Evolutionary conservation across 2,888 invertebrate species (phyloP).

Genomic region (Spisula subtruncata): DNA sequence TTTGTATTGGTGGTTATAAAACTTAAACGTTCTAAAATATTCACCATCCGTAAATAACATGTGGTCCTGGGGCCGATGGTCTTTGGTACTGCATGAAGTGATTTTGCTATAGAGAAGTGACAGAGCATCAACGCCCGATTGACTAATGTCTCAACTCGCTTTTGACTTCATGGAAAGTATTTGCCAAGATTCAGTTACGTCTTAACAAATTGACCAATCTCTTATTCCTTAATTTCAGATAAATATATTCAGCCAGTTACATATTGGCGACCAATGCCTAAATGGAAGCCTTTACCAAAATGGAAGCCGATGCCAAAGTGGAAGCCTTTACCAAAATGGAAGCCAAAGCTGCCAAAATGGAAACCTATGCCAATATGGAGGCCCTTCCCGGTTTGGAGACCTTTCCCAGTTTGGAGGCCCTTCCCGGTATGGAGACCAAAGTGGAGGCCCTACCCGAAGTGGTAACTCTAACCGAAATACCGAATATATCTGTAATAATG

Average conservation of each 20-base stretch:
- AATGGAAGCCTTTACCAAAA: background rate
- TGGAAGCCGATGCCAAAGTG: slow-evolving; percentile 1
- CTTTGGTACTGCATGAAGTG: too few relatives aligned
- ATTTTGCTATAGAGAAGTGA: too few relatives aligned
- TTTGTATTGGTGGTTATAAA: too few relatives aligned
- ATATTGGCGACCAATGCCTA: background rate
- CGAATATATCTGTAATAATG: too few relatives aligned
- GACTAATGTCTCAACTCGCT: too few relatives aligned
- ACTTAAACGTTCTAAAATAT: too few relatives aligned
- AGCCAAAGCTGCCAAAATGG: slow-evolving; percentile 1
- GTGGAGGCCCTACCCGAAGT: background rate
- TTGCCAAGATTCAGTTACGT: too few relatives aligned
- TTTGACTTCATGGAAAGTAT: too few relatives aligned
- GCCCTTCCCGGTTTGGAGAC: background rate
- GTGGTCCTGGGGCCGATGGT: too few relatives aligned
- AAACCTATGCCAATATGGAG: background rate
- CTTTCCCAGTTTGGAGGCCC: background rate
- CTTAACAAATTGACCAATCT: too few relatives aligned
- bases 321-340: background rate
- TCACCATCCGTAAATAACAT: too few relatives aligned
- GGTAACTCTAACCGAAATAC: background rate
- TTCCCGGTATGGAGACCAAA: background rate
- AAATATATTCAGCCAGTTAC: background rate
- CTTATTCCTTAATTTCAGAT: background rate
- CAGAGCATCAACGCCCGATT: too few relatives aligned